A percentile compares a stretch with the other conserved stretches of the same genome.
These are phyloP conservation scores for Vulpes vulpes DNA, from an alignment of 2,113 vertebrate species.

Conservation along the genomic window DNA sequence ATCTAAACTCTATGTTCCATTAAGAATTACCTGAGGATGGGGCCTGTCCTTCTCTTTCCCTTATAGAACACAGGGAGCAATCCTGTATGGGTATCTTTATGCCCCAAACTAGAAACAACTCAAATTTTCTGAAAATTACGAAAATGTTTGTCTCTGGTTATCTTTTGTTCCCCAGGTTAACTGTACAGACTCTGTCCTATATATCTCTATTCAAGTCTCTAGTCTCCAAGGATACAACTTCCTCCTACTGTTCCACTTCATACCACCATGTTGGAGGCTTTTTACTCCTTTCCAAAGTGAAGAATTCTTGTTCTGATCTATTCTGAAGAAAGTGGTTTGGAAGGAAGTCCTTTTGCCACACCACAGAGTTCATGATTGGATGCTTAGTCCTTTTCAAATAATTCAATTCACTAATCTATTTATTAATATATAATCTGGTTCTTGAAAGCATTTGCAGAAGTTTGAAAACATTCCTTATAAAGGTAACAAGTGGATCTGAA, in stretches of 20 bases:
- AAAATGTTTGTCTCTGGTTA: background rate
- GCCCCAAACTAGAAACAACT: background rate
- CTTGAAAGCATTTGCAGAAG: background rate
- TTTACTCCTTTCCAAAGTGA: background rate
- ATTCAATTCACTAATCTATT: background rate
- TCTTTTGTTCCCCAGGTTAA: background rate
- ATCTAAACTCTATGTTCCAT: background rate
- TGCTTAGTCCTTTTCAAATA: background rate
- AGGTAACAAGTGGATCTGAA: background rate
- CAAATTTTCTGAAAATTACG: background rate
- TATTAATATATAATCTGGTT: background rate
- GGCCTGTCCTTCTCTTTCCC: background rate
- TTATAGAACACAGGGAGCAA: background rate
- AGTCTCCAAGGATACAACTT: background rate
- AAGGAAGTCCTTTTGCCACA: background rate
- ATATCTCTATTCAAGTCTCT: background rate
- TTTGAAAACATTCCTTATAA: background rate
- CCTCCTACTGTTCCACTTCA: background rate
- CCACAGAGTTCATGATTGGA: background rate
- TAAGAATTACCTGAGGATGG: background rate
- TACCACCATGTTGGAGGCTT: background rate
- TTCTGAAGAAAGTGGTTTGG: background rate
- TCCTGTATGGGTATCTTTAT: background rate
- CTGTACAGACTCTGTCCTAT: too few species aligned
- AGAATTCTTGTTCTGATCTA: background rate